Evolutionary conservation across 2,113 vertebrate genomes (phyloP), one percentile per base, ranked within the genome.

Genomic region (Climacteris rufus): DNA sequence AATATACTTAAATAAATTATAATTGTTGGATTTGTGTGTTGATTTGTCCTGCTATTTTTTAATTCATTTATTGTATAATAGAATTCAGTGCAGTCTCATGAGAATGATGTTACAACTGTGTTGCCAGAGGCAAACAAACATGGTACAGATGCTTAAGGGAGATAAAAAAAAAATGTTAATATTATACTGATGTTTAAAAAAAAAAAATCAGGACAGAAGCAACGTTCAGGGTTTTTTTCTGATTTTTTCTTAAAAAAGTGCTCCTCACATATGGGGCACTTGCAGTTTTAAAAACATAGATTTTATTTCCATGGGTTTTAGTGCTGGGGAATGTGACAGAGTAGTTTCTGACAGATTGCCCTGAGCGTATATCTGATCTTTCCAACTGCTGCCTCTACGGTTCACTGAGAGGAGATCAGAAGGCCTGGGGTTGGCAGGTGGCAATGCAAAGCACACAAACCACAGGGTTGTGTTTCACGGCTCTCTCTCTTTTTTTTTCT

Each of bases 311-410:
- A 0, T 6, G 10, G 30, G 28, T 78, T 95, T 89, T 79, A 74
- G 40, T 89, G 37, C 31, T 52, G 69, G 31, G 33, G 66, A 96
- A 96, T 72, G 52, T 83, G 82, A 76, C 39, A 90, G 81, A 68
- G 82, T 85, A 83, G 69, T 61, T 93, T 83, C 65, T 97, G 84
- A 97, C 97, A 97, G 95, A 94, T 94, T 77, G 90, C 87, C 79
- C 72, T 91, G 60, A 83, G 75, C 30, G 0, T 53, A 37, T 78
- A 75, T 79, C 42, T 97, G 94, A 97, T 97, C 94, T 95, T 97
- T 85, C 90, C 66, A 91, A 94, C 66, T 71, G 76, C 80, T 82
- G 89, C 47, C 28, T 42, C 79, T 77, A 56, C 3, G 44, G 72
- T 92, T 97, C 81, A 93, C 81, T 57, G 69, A 79, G 84, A 89